Percentiles rank a stretch among this genome's conserved stretches.
These are phyloP conservation scores for Epinotia demarniana DNA, from an alignment of 2,888 invertebrate genomes.

Conservation along the genomic window DNA sequence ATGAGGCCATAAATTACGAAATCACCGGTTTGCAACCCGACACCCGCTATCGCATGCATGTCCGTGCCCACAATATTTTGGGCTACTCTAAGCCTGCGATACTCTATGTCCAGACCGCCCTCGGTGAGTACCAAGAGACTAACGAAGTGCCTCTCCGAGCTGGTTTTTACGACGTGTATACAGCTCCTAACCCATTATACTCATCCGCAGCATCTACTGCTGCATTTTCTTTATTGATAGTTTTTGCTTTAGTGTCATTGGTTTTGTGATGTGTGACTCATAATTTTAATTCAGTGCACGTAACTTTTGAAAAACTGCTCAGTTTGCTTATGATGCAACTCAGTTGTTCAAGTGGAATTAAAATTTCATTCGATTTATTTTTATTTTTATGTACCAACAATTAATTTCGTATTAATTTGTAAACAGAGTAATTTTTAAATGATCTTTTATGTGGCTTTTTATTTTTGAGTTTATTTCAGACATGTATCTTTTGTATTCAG, in stretches of 20 bases:
- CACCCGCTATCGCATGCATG: slow-evolving; percentile 92
- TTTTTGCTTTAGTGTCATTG: slow-evolving; percentile 68
- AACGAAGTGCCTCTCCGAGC: slow-evolving; percentile 77
- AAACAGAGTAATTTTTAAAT: neutral
- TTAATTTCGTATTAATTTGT: slow-evolving; percentile 37
- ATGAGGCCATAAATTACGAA: slow-evolving; percentile 87
- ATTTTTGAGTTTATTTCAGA: slow-evolving; percentile 33
- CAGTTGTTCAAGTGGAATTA: slow-evolving; percentile 37
- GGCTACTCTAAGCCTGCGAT: slow-evolving; percentile 92
- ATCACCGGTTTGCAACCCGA: slow-evolving; percentile 89
- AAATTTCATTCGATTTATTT: slow-evolving; percentile 47
- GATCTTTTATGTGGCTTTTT: neutral
- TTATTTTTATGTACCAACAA: slow-evolving; percentile 46
- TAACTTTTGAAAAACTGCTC: slow-evolving; percentile 50
- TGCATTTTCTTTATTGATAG: slow-evolving; percentile 64
- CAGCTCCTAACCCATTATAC: slow-evolving; percentile 68
- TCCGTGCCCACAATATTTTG: slow-evolving; percentile 93
- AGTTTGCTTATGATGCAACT: slow-evolving; percentile 29
- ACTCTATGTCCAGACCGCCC: slow-evolving; percentile 92
- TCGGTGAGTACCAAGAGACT: slow-evolving; percentile 90
- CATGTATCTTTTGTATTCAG: slow-evolving; percentile 32
- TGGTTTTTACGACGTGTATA: slow-evolving; percentile 82
- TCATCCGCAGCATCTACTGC: slow-evolving; percentile 66
- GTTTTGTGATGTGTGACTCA: slow-evolving; percentile 68
- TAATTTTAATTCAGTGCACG: slow-evolving; percentile 56